Base-by-base conservation (phyloP, 2,888 invertebrate genomes). In the Crematogaster levior region DNA sequence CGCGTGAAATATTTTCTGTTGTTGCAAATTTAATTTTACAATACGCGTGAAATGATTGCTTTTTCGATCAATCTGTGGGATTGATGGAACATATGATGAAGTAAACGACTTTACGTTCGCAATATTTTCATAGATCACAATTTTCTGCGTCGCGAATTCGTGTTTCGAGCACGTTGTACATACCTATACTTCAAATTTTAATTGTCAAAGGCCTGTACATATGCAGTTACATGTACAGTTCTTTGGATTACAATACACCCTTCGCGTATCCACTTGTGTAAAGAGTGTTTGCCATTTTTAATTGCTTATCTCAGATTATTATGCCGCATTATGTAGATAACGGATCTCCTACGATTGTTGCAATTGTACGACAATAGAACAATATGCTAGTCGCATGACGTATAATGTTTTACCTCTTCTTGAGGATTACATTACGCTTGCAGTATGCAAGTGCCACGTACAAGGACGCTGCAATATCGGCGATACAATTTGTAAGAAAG, bases 361-460 rank as follows among this genome's bases (percentile, higher is more conserved):
- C 63, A 65, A 75, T 75, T 65, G 60, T 75, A 65, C 80, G 81
- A 40, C 51, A 63, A 81, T 56, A 63, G 56, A 21, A 74, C 24
- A 53, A 63, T 61, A 63, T 63, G 53, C 48, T 53, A 75, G 46
- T 53, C 81, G 91, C 91, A 91, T 91, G 91, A 79, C 84, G 81
- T 82, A 84, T 60, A 83, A 82, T 82, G 70, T 82, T 81, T 51
- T 56, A 61, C 80, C 61, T 75, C 72, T 86, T 72, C 30, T 81
- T 72, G 87, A 88, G 84, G 84, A 87, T 83, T 84, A 75, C 37
- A 82, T 81, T 60, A 12, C 48, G 48, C 65, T 74, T 73, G 74
- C 65, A 58, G 10, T 46, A 48, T 18, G 77, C 60, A 48, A 80
- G 73, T 21, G 40, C 75, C 48, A 43, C 56, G 46, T 81, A 77